phyloP scores from a whole-genome alignment of 2,888 invertebrate genomes.

The Caenorhabditis doughertyi region DNA sequence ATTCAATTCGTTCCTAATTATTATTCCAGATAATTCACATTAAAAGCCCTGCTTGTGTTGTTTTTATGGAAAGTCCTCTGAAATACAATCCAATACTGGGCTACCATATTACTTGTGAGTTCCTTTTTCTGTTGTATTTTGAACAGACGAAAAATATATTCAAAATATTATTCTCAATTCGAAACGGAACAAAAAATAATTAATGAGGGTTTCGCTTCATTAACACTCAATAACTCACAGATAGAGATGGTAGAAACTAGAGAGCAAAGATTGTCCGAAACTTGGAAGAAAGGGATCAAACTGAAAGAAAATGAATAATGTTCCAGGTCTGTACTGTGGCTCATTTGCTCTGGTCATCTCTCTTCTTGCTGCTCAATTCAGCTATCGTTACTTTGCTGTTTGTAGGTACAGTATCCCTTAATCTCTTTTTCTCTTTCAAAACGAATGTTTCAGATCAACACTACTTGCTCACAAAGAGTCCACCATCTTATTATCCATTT shows the following conservation, averaged over 20 bases:
- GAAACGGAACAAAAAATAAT: not conserved
- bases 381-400: slow-evolving; percentile 47
- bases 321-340: slow-evolving; percentile 49
- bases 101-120: slow-evolving; percentile 53
- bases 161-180: not conserved
- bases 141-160: not conserved
- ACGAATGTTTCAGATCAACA: not conserved
- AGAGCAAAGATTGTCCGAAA: no score
- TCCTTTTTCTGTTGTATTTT: not conserved
- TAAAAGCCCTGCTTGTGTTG: slow-evolving; percentile 53
- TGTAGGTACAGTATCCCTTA: slow-evolving; percentile 23
- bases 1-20: not conserved
- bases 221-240: no score
- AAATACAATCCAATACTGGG: slow-evolving; percentile 29
- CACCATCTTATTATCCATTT: not conserved
- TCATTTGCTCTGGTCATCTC: slow-evolving; percentile 53
- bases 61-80: slow-evolving; percentile 49
- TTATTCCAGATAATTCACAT: slow-evolving; percentile 49
- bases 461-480: slow-evolving; percentile 17
- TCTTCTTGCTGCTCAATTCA: slow-evolving; percentile 46
- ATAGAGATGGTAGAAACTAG: no score
- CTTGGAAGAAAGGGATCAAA: no score
- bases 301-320: no score
- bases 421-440: not conserved
- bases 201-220: not conserved